Base-by-base conservation (phyloP, 2,888 invertebrate genomes). In the Hybos culiciformis region DNA sequence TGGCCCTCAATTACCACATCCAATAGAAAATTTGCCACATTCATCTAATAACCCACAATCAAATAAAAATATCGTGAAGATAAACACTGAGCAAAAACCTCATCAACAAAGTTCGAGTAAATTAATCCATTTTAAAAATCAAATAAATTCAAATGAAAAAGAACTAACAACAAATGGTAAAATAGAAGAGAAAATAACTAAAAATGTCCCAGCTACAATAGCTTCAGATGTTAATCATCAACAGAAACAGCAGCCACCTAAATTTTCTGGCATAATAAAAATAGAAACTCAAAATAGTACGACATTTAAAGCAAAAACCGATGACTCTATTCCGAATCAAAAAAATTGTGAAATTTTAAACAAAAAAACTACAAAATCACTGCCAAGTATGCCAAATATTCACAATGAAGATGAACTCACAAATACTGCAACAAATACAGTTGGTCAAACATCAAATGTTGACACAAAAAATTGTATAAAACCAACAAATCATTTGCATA, bases 301-400 rank as follows among this genome's bases (percentile, higher is more conserved):
- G n/a, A n/a, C n/a, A n/a, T n/a, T n/a, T n/a, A n/a, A n/a, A n/a
- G n/a, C n/a, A n/a, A n/a, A n/a, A n/a, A n/a, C n/a, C n/a, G n/a
- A n/a, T n/a, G n/a, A n/a, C n/a, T n/a, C n/a, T n/a, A n/a, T n/a
- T n/a, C n/a, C n/a, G n/a, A n/a, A n/a, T n/a, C n/a, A n/a, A n/a
- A n/a, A 29, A 29, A 29, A n/a, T n/a, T 3, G n/a, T 29, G 29
- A 29, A 29, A 29, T 29, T n/a, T 5, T 29, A 29, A 29, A 29
- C 12, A 29, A 5, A 12, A 29, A n/a, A n/a, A 29, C 12, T 29
- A 29, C 12, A n/a, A 29, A 29, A 29, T 50, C 56, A 56, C 56
- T 66, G 54, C 66, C 66, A 42, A 64, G 64, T 48, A 66, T 66
- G 63, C 66, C 66, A 26, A 61, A 56, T 42, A 53, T 63, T 44